Evolutionary conservation across 2,113 vertebrate genomes (phyloP).

Genomic region (Apodemus sylvaticus): DNA sequence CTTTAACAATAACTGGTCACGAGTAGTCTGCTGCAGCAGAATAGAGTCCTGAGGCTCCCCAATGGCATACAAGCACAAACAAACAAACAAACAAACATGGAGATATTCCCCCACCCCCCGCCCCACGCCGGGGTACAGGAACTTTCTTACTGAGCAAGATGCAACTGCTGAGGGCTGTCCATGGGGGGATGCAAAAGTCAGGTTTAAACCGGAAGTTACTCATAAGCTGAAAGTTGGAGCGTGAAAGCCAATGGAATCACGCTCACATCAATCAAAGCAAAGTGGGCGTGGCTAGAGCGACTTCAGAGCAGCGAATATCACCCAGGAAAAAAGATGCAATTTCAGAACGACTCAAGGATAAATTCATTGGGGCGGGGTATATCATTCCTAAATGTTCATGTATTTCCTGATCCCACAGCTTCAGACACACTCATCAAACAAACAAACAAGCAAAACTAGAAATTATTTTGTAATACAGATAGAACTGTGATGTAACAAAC

Average conservation of each 20-base stretch:
- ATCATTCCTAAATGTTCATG: not conserved
- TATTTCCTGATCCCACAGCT: not conserved
- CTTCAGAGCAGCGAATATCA: not conserved
- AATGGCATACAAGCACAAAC: not conserved
- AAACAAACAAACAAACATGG: not conserved
- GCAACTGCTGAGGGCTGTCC: not conserved
- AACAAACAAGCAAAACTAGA: not conserved
- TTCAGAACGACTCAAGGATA: not conserved
- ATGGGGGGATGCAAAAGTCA: not conserved
- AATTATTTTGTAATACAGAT: conserved; percentile 22
- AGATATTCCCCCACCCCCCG: too few relatives aligned
- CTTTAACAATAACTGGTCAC: not conserved
- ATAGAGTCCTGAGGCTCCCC: not conserved
- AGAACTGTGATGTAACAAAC: not conserved
- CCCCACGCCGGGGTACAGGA: not conserved
- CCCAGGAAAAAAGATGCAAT: not conserved
- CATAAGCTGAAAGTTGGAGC: not conserved
- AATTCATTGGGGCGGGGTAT: not conserved
- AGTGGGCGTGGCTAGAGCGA: not conserved
- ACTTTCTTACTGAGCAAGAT: not conserved
- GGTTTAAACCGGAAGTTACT: not conserved
- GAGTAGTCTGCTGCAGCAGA: not conserved
- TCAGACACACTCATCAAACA: not conserved
- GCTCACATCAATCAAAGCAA: not conserved
- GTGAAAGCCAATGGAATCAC: not conserved